Evolutionary conservation across 2,113 vertebrate species (phyloP).

Genomic region (Nothoprocta perdicaria): DNA sequence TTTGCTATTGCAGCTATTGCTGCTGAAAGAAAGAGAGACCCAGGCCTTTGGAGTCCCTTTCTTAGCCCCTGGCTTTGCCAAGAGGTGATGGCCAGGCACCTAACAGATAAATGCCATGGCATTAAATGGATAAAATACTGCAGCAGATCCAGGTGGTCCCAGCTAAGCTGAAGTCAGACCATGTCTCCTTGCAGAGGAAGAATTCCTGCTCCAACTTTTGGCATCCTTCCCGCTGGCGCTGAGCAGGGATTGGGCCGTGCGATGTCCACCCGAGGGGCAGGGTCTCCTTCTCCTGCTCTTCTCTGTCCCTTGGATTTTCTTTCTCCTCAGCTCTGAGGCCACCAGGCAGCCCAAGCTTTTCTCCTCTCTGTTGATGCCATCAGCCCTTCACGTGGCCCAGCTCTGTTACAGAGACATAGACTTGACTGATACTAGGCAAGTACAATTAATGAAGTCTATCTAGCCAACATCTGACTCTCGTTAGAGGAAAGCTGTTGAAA

Average conservation of each 20-base stretch:
- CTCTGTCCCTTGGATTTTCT: neutral
- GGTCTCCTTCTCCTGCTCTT: neutral
- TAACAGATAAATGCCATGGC: neutral
- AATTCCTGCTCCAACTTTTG: neutral
- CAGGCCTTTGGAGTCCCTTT: neutral
- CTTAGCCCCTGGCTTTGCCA: neutral
- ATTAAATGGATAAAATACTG: neutral
- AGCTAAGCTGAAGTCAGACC: neutral
- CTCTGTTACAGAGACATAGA: neutral
- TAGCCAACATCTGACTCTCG: conserved; percentile 67
- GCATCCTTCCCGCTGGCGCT: neutral
- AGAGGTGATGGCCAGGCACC: neutral
- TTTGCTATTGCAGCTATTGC: neutral
- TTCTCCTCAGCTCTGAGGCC: neutral
- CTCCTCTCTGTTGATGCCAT: neutral
- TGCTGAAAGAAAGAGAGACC: neutral
- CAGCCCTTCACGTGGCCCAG: neutral
- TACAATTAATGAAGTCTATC: conserved; percentile 65
- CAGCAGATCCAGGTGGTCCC: neutral
- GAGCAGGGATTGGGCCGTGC: neutral
- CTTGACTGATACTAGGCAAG: conserved; percentile 36
- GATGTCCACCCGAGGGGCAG: rapidly evolving
- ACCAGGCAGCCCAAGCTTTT: rapidly evolving
- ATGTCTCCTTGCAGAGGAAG: neutral
- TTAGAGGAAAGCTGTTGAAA: conserved; percentile 69